Percentiles rank a stretch among this genome's conserved stretches.
These are phyloP conservation scores for Cataglyphis altisquamis DNA, from an alignment of 2,888 invertebrate genomes.

Conservation along the genomic window DNA sequence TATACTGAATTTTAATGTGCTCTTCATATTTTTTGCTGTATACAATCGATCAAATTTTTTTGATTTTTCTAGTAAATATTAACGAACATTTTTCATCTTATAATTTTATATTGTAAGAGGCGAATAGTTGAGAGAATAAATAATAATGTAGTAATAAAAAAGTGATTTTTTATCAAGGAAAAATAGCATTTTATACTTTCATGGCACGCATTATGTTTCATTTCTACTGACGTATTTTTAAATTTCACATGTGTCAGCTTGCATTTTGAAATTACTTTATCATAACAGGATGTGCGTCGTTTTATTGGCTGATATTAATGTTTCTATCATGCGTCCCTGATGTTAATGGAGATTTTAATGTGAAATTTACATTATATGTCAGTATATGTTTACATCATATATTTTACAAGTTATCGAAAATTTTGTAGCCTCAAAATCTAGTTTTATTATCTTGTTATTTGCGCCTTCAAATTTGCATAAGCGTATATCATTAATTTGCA, in stretches of 20 bases:
- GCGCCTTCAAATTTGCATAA: not conserved
- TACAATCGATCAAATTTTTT: not conserved
- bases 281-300: constrained; percentile 1
- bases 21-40: not conserved
- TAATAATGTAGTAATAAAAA: not conserved
- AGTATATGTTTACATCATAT: constrained; percentile 4
- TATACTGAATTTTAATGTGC: not conserved
- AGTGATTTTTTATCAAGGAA: not conserved
- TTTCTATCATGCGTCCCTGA: not conserved
- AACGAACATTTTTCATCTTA: not conserved
- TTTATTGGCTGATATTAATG: constrained; percentile 38
- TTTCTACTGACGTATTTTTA: not conserved
- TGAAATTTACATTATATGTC: constrained; percentile 28
- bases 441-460: not conserved
- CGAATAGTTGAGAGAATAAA: not conserved
- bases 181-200: not conserved
- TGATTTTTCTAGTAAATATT: not conserved
- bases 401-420: not conserved
- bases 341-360: constrained; percentile 29
- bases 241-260: constrained; percentile 15
- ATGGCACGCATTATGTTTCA: not conserved
- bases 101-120: not conserved
- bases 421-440: not conserved
- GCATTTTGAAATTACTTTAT: constrained; percentile 27
- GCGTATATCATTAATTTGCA: not conserved